phyloP scores from a whole-genome alignment of 2,797 vertebrate genomes.

The Tragelaphus oryx region DNA sequence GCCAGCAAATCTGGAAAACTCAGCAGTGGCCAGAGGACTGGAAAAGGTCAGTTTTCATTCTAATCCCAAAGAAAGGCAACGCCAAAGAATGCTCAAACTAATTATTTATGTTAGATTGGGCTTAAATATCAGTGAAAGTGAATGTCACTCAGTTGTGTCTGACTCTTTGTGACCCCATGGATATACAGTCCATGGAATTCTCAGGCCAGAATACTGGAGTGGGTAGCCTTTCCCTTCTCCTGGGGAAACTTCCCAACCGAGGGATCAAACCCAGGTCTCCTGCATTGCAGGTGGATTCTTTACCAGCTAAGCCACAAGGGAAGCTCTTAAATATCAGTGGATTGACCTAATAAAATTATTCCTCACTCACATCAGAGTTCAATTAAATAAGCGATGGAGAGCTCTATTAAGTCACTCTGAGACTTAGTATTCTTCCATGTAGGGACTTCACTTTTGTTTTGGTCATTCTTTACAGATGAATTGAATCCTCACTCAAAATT shows the following conservation, averaged over 20 bases:
- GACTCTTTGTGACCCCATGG: neutral
- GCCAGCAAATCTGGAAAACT: too few relatives aligned
- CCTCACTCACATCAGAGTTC: neutral
- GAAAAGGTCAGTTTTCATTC: too few relatives aligned
- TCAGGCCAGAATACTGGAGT: neutral
- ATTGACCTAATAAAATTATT: neutral
- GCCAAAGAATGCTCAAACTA: too few relatives aligned
- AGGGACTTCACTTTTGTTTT: neutral
- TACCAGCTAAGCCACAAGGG: neutral
- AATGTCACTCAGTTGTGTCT: neutral
- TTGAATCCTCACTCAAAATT: neutral
- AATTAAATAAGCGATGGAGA: neutral
- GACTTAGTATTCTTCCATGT: neutral
- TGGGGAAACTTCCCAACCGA: neutral
- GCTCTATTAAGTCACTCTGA: neutral
- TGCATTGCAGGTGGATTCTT: neutral
- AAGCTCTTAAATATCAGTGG: neutral
- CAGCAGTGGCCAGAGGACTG: too few relatives aligned
- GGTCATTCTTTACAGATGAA: neutral
- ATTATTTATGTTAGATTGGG: neutral
- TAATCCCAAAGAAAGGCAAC: too few relatives aligned
- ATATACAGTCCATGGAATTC: neutral
- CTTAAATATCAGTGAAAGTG: too few relatives aligned
- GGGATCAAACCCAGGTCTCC: neutral
- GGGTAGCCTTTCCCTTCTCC: neutral